Percentiles rank a stretch among this genome's conserved stretches.
Conservation (phyloP, 2,888 invertebrate species). For the Eledona agricola region DNA sequence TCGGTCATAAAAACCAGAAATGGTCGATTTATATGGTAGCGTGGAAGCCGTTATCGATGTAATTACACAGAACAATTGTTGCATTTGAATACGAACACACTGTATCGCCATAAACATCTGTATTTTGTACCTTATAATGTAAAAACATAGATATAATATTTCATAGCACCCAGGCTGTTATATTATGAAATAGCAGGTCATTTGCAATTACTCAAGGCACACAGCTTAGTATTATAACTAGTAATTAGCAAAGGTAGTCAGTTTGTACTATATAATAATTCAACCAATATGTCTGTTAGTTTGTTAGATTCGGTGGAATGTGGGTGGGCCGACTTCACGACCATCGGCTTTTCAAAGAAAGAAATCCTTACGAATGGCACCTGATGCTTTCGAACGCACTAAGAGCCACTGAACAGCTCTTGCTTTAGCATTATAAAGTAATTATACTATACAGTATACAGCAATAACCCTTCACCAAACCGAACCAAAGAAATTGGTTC, state of each 20-base stretch:
- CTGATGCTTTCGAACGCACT: slow-evolving; percentile 31
- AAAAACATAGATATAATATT: slow-evolving; percentile 59
- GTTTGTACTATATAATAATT: slow-evolving; percentile 63
- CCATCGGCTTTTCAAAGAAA: slow-evolving; percentile 35
- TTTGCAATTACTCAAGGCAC: slow-evolving; percentile 85
- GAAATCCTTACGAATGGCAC: slow-evolving; percentile 36
- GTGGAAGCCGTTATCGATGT: slow-evolving; percentile 21
- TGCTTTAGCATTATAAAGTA: too few relatives aligned
- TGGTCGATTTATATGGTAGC: slow-evolving; percentile 28
- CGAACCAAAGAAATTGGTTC: too few relatives aligned
- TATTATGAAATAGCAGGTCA: slow-evolving; percentile 64
- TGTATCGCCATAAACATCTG: slow-evolving; percentile 40
- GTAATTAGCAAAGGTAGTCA: slow-evolving; percentile 64
- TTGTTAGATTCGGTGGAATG: slow-evolving; percentile 37
- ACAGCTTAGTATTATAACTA: slow-evolving; percentile 70
- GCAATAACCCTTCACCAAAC: too few relatives aligned
- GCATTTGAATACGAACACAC: slow-evolving; percentile 54
- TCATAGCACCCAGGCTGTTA: slow-evolving; percentile 62
- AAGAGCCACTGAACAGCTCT: slow-evolving; percentile 28
- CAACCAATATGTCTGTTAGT: slow-evolving; percentile 55
- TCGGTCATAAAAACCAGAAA: slow-evolving; percentile 43
- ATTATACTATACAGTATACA: too few relatives aligned
- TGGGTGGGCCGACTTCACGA: slow-evolving; percentile 30
- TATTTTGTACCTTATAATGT: slow-evolving; percentile 54
- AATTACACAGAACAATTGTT: slow-evolving; percentile 30